A percentile compares a stretch with the other conserved stretches of the same genome.
phyloP scores from a whole-genome alignment of 2,888 invertebrate genomes.

The Augochlorella aurata region DNA sequence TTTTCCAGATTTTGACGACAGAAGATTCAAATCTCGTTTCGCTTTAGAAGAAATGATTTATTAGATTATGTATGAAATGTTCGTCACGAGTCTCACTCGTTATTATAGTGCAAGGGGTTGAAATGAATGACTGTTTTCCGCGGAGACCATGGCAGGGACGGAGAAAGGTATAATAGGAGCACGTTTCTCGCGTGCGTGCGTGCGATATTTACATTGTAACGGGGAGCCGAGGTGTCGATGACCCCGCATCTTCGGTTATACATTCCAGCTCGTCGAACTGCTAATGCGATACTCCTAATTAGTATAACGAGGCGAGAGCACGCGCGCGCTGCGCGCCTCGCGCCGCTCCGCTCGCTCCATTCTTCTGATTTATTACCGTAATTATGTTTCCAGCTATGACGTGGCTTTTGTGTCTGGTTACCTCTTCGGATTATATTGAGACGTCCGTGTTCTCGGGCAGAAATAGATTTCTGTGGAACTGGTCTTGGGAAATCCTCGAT shows the following conservation, averaged over 20 bases:
- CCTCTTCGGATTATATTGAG: conserved; percentile 8
- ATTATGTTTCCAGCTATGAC: conserved; percentile 30
- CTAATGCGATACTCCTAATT: conserved; percentile 76
- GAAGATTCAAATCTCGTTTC: too few relatives aligned
- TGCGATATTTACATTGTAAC: conserved; percentile 67
- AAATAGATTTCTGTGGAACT: conserved; percentile 4
- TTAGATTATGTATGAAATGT: too few relatives aligned
- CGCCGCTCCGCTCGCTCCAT: conserved; percentile 14
- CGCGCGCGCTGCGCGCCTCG: background rate
- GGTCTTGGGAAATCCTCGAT: background rate
- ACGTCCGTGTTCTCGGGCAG: background rate
- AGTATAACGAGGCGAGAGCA: conserved; percentile 59
- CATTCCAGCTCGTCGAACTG: conserved; percentile 60
- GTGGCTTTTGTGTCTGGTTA: conserved; percentile 28
- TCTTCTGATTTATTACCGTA: conserved; percentile 40
- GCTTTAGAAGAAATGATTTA: too few relatives aligned
- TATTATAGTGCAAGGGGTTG: too few relatives aligned
- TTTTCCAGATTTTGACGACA: too few relatives aligned
- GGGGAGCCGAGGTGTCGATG: conserved; percentile 70
- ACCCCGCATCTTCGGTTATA: conserved; percentile 69
- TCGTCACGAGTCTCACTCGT: too few relatives aligned
- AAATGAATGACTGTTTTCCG: conserved; percentile 49
- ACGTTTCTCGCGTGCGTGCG: conserved; percentile 56
- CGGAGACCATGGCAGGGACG: conserved; percentile 37
- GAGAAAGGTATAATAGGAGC: conserved; percentile 61